Percentiles rank a stretch among this genome's conserved stretches.
Conservation (phyloP, 2,888 invertebrate species). For the Trissolcus brochymenae region DNA sequence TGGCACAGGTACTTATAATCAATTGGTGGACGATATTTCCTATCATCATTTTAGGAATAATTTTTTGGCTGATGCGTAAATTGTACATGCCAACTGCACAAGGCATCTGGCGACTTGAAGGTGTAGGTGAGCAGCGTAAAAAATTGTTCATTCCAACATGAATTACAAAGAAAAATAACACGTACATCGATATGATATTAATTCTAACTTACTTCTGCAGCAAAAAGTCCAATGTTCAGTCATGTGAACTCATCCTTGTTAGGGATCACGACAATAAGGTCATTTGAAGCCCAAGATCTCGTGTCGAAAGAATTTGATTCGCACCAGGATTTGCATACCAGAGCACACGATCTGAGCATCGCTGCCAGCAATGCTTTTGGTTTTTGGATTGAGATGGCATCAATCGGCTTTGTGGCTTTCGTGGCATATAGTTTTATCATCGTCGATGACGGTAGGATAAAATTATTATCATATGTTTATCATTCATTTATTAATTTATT, state of each 20-base stretch:
- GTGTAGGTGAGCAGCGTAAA: constrained; percentile 73
- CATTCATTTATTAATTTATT: neutral
- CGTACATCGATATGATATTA: neutral
- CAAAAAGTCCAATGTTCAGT: constrained; percentile 91
- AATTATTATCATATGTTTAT: neutral
- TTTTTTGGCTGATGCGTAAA: constrained; percentile 82
- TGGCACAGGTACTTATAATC: constrained; percentile 84
- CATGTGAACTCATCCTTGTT: constrained; percentile 91
- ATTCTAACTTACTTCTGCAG: constrained; percentile 51
- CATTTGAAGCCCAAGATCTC: constrained; percentile 84
- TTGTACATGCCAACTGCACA: constrained; percentile 85
- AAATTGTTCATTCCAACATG: too few species aligned
- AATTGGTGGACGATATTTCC: constrained; percentile 83
- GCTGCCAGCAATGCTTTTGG: constrained; percentile 81
- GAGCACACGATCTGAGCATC: constrained; percentile 80
- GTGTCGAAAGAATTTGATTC: constrained; percentile 86
- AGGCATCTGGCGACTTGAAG: constrained; percentile 83
- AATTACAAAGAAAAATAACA: too few species aligned
- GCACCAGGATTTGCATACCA: constrained; percentile 83
- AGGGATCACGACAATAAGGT: constrained; percentile 91
- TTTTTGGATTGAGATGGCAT: constrained; percentile 82
- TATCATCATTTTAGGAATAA: constrained; percentile 80
- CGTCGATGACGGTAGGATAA: constrained; percentile 78
- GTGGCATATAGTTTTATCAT: constrained; percentile 82
- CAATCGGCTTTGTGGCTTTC: constrained; percentile 80